Evolutionary conservation across 2,888 invertebrate species (phyloP).

Genomic region (Seira ritae): DNA sequence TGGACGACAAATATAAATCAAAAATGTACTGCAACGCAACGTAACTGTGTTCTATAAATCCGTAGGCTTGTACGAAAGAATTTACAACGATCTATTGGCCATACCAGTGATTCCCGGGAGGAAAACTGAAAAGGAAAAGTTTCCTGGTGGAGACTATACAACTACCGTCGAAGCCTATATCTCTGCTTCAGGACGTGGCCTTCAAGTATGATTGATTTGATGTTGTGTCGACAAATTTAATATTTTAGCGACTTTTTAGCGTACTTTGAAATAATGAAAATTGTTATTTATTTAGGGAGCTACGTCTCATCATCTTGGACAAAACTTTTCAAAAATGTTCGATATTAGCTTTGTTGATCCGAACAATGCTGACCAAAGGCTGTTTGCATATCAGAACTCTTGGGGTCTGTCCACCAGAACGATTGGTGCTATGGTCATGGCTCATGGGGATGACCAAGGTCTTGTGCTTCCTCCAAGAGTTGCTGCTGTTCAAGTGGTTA

Average conservation of each 20-base stretch:
- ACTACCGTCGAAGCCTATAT: constrained; percentile 98
- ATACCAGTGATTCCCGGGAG: constrained; percentile 96
- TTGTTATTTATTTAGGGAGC: constrained; percentile 81
- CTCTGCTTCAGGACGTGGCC: constrained; percentile 93
- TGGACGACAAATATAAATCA: not conserved
- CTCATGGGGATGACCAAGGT: constrained; percentile 98
- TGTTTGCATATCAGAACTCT: constrained; percentile 94
- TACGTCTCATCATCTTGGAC: constrained; percentile 98
- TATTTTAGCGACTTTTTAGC: constrained; percentile 10
- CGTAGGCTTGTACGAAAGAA: constrained; percentile 91
- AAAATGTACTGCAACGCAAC: no score
- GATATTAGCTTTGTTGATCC: constrained; percentile 97
- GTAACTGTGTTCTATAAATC: no score
- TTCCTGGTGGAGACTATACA: constrained; percentile 98
- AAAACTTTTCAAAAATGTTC: constrained; percentile 99
- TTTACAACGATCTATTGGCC: constrained; percentile 94
- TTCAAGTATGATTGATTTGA: constrained; percentile 81
- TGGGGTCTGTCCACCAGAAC: constrained; percentile 99
- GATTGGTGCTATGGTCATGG: constrained; percentile 85
- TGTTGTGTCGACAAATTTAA: not conserved
- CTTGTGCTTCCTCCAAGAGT: constrained; percentile 96
- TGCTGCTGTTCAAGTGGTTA: constrained; percentile 89
- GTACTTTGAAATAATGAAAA: no score
- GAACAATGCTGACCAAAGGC: constrained; percentile 84
- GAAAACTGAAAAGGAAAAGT: constrained; percentile 99